These are phyloP conservation scores for Mirza zaza DNA, from an alignment of 2,113 vertebrate species.

Conservation along the genomic window DNA sequence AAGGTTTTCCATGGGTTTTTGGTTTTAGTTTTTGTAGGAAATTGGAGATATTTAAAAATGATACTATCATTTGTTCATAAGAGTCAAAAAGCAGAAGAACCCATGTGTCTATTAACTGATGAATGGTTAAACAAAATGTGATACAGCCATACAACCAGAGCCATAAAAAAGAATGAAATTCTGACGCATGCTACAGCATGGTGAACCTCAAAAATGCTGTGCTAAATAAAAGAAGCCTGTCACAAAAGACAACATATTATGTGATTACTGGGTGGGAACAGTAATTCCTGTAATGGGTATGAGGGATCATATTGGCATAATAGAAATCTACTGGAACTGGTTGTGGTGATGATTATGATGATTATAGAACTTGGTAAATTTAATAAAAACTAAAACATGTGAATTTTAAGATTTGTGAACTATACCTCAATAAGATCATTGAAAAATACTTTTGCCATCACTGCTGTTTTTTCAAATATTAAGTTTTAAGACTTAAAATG, in stretches of 20 bases:
- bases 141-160: not conserved
- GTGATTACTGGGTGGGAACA: not conserved
- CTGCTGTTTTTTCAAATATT: not conserved
- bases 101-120: not conserved
- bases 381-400: not conserved
- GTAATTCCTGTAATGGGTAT: not conserved
- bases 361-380: not conserved
- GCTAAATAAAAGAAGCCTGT: not conserved
- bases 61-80: not conserved
- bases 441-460: not conserved
- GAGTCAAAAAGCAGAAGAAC: not conserved
- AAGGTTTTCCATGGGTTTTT: not conserved
- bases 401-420: not conserved
- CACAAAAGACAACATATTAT: not conserved
- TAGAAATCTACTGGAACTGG: not conserved
- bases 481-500: not conserved
- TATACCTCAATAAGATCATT: not conserved
- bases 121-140: not conserved
- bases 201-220: not conserved
- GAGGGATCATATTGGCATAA: not conserved
- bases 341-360: not conserved
- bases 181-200: not conserved
- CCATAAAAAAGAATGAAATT: not conserved
- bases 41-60: not conserved
- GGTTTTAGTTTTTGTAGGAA: not conserved